phyloP scores from a whole-genome alignment of 2,113 vertebrate genomes.

The Conger conger region DNA sequence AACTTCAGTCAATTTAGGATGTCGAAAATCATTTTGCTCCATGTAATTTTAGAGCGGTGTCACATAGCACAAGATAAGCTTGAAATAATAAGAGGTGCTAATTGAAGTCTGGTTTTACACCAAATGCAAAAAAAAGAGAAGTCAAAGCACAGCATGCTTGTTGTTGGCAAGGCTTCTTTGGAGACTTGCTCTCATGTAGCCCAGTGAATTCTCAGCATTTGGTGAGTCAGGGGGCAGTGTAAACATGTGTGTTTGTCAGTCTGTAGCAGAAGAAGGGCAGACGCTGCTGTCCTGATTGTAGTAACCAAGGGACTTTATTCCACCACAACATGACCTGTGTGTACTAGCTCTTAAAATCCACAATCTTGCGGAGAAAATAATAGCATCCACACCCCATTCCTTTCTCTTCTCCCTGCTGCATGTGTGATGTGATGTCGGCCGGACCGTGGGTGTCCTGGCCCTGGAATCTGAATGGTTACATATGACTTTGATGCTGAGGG shows the following conservation, averaged over 20 bases:
- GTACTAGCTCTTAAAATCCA: neutral
- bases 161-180: no score
- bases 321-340: no score
- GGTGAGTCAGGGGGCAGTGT: no score
- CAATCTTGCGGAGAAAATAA: neutral
- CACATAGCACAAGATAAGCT: neutral
- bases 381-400: neutral
- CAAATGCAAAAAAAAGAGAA: neutral
- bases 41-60: neutral
- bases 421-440: neutral
- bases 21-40: neutral
- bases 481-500: neutral
- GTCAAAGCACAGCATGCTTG: neutral
- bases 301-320: no score
- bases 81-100: neutral
- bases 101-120: neutral
- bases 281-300: no score
- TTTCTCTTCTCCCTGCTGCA: neutral
- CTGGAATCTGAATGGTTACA: neutral
- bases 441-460: no score
- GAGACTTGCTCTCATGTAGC: no score
- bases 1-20: conserved; percentile 4
- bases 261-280: no score
- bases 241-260: no score
- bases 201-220: no score